Percentiles rank a stretch among this genome's conserved stretches.
phyloP scores from a whole-genome alignment of 2,797 vertebrate species.

The Oryzias sinensis region DNA sequence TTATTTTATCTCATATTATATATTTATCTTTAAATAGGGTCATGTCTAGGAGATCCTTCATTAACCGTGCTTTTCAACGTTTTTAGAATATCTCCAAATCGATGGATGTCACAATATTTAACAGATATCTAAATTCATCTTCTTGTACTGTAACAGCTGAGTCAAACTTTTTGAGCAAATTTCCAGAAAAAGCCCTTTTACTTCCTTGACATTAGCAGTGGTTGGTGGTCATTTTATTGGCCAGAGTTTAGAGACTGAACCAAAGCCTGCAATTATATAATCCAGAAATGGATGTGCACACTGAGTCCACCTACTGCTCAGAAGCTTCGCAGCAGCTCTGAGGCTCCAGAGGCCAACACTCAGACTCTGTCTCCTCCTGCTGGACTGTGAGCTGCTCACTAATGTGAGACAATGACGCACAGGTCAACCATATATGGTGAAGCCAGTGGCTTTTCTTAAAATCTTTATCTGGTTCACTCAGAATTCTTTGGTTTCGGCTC shows the following conservation, averaged over 20 bases:
- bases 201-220: neutral
- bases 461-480: neutral
- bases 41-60: no score
- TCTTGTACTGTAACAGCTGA: constrained; percentile 4
- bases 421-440: no score
- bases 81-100: no score
- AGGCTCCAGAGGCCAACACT: constrained; percentile 15
- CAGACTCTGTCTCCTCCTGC: constrained; percentile 74
- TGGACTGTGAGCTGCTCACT: constrained; percentile 33
- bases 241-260: constrained; percentile 1
- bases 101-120: no score
- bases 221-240: constrained; percentile 3
- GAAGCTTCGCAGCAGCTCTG: constrained; percentile 6
- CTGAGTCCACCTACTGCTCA: constrained; percentile 7
- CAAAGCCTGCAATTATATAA: neutral
- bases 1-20: no score
- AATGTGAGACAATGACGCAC: neutral
- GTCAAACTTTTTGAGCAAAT: constrained; percentile 1
- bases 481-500: neutral
- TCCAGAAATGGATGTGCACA: constrained; percentile 15
- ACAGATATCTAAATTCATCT: neutral
- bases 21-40: no score
- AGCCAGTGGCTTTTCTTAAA: no score
- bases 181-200: no score
- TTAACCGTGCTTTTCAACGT: no score